Conservation (phyloP, 1,140 invertebrate species). For the Cotesia chilonis region DNA sequence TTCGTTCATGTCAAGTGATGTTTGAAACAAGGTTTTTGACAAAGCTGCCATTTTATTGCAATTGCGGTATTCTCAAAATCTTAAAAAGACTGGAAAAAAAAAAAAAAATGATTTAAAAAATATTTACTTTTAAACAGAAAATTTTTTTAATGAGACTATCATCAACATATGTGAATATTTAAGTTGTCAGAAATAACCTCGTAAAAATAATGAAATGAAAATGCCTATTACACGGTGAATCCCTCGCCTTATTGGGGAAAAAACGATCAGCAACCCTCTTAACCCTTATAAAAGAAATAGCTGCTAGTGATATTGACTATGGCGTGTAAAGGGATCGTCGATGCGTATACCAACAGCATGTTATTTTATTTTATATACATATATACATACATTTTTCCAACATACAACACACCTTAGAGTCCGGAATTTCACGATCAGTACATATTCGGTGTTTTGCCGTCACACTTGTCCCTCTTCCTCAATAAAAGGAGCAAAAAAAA, state of each 20-base stretch:
- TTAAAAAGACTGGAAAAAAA: too few species aligned
- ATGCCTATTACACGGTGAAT: background rate
- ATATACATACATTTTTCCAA: conserved; percentile 9
- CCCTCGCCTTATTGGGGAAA: background rate
- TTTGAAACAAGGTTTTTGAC: too few species aligned
- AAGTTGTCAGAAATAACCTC: background rate
- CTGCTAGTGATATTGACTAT: conserved; percentile 57
- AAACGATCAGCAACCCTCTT: conserved; percentile 22
- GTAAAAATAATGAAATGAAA: conserved; percentile 5
- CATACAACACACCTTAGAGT: background rate
- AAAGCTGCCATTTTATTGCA: too few species aligned
- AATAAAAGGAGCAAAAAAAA: background rate
- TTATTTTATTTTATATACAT: conserved; percentile 33
- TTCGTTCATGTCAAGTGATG: too few species aligned
- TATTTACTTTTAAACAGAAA: background rate
- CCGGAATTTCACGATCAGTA: conserved; percentile 2
- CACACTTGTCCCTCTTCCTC: conserved; percentile 5
- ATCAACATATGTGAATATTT: conserved; percentile 15
- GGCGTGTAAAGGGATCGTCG: conserved; percentile 45
- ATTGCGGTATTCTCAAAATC: too few species aligned
- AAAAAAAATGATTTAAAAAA: background rate
- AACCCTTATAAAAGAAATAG: conserved; percentile 54
- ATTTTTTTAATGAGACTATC: too few species aligned
- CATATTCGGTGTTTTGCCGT: background rate
- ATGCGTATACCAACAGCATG: conserved; percentile 29